Base-by-base conservation (phyloP, 2,797 vertebrate genomes). In the Scleropages formosus region DNA sequence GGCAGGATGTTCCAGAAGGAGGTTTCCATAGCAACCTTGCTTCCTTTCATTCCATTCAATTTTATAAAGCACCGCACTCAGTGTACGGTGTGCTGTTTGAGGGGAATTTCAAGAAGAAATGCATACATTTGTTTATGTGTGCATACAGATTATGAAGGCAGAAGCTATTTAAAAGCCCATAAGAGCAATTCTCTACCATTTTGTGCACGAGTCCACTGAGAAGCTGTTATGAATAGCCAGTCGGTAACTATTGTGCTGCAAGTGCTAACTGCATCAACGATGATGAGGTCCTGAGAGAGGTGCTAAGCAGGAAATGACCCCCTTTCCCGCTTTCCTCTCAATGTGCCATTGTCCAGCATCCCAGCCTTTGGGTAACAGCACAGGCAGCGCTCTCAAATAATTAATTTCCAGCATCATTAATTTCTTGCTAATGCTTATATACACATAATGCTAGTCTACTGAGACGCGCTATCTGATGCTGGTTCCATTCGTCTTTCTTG, bases 1-100 rank as follows among this genome's bases (percentile, higher is more conserved):
- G 63, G 18, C 27, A 75, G 44, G 22, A 59, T 22, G 18, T 27
- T 47, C 65, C 46, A 27, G 58, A 53, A n/a, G 64, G 10, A 70
- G 4, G 65, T 76, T 76, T 69, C 74, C 49, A 70, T 76, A 18
- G 74, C 64, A 75, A 75, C 74, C 61, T 60, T 44, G 26, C 27
- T 16, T 39, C 31, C 26, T 24, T 66, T 75, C 51, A 58, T 58
- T 60, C 59, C 10, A 22, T 76, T 61, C 39, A 13, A 3, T 27
- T 70, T 51, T 49, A 70, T 70, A 51, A 73, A 73, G 15, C 22
- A 20, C 44, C 72, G 73, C 59, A 47, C 13, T 61, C 20, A 47
- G 63, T 53, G 24, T 70, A 18, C 16, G 7, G 70, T 58, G 49
- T 47, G 8, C 49, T 53, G 63, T 39, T 53, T 39, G 31, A n/a